phyloP scores from a whole-genome alignment of 2,797 vertebrate species.

The Poeciliopsis paucimaculata region DNA sequence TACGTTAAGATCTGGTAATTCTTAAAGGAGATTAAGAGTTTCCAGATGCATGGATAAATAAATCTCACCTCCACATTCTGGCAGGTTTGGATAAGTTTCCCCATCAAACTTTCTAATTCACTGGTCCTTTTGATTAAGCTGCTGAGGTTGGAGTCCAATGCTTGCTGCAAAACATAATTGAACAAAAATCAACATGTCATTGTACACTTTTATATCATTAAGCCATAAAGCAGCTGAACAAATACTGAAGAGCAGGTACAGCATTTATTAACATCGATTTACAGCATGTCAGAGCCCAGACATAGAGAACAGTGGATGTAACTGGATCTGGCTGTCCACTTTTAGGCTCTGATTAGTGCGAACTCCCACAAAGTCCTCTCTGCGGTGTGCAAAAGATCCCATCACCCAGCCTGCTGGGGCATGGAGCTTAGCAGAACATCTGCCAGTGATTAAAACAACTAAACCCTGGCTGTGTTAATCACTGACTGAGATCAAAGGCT shows the following conservation, averaged over 20 bases:
- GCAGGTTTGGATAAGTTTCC: constrained; percentile 98
- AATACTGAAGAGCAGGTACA: constrained; percentile 37
- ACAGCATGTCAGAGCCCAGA: constrained; percentile 31
- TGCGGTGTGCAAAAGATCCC: constrained; percentile 61
- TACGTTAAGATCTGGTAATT: constrained; percentile 35
- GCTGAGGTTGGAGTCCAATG: constrained; percentile 94
- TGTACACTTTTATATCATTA: constrained; percentile 28
- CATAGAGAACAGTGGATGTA: constrained; percentile 34
- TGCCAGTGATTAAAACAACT: constrained; percentile 76
- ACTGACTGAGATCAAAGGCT: constrained; percentile 75
- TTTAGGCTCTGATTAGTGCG: constrained; percentile 54
- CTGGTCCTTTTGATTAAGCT: constrained; percentile 98
- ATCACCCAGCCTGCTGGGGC: constrained; percentile 63
- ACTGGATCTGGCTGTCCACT: constrained; percentile 49
- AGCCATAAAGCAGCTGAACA: constrained; percentile 54
- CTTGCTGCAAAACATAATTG: constrained; percentile 86
- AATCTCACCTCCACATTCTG: constrained; percentile 96
- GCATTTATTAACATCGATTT: constrained; percentile 17
- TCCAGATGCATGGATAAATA: constrained; percentile 51
- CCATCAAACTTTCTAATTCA: constrained; percentile 97
- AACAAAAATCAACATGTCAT: constrained; percentile 61
- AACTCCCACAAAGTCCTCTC: constrained; percentile 35
- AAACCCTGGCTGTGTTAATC: constrained; percentile 74
- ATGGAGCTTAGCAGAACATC: constrained; percentile 72
- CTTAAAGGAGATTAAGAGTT: constrained; percentile 54